Conservation (phyloP, 2,888 invertebrate genomes). For the Teinopalpus imperialis region DNA sequence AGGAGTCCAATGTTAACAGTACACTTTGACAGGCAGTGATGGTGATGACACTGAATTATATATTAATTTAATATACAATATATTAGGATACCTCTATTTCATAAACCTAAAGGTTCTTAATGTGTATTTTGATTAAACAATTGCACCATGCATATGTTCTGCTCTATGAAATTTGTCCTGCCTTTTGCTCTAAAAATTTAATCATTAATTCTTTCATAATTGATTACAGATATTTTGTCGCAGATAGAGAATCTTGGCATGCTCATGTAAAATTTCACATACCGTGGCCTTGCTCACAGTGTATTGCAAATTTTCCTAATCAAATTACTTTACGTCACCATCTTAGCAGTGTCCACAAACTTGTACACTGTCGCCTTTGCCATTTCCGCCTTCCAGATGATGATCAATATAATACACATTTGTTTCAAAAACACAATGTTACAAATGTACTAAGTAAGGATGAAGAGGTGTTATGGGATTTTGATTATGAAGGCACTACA, state of each 20-base stretch:
- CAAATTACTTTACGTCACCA: slow-evolving; percentile 57
- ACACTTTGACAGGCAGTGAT: too few relatives aligned
- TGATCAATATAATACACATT: slow-evolving; percentile 60
- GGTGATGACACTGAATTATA: too few relatives aligned
- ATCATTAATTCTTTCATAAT: slow-evolving; percentile 3
- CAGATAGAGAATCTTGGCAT: slow-evolving; percentile 61
- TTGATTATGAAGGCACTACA: slow-evolving; percentile 50
- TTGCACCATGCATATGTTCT: too few relatives aligned
- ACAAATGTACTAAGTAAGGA: slow-evolving; percentile 52
- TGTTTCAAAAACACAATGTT: slow-evolving; percentile 67
- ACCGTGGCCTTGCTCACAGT: slow-evolving; percentile 76
- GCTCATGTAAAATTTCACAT: slow-evolving; percentile 62
- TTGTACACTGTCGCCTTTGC: slow-evolving; percentile 71
- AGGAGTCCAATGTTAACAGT: too few relatives aligned
- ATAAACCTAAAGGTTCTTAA: too few relatives aligned
- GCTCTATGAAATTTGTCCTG: too few relatives aligned
- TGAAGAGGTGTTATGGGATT: slow-evolving; percentile 57
- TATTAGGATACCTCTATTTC: too few relatives aligned
- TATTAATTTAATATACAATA: too few relatives aligned
- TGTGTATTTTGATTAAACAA: too few relatives aligned
- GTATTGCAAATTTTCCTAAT: slow-evolving; percentile 54
- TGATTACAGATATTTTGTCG: slow-evolving; percentile 68
- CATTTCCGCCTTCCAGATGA: slow-evolving; percentile 64
- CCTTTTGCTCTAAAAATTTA: too few relatives aligned
- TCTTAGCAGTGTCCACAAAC: slow-evolving; percentile 53